A percentile compares a stretch with the other conserved stretches of the same genome.
Conservation (phyloP, 2,797 vertebrate species). For the Corythornis leucogaster region DNA sequence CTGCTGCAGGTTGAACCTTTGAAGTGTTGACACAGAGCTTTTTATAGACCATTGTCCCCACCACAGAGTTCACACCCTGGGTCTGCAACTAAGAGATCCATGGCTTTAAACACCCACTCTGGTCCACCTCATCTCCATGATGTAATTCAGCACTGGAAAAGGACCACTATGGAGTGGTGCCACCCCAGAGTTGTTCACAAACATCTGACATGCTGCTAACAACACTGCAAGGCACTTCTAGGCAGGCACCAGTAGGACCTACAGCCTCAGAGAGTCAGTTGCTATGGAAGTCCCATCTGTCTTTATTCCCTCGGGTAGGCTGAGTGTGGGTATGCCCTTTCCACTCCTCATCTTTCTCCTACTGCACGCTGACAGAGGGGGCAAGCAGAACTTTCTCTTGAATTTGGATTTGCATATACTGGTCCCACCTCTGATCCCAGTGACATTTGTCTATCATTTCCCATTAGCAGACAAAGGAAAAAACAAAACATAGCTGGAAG, state of each 20-base stretch:
- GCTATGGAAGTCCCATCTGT: background rate
- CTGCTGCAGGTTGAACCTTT: no score
- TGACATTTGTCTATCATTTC: constrained; percentile 33
- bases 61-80: no score
- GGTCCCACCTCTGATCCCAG: background rate
- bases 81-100: no score
- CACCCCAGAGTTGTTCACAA: background rate
- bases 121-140: no score
- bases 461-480: background rate
- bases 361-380: background rate
- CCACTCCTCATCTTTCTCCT: background rate
- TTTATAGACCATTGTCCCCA: no score
- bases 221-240: background rate
- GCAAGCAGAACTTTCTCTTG: background rate
- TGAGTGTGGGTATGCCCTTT: background rate
- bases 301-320: background rate
- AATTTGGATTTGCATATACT: background rate
- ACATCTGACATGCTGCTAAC: background rate
- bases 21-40: no score
- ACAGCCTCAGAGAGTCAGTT: background rate
- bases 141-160: no score
- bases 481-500: background rate
- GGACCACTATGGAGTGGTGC: background rate
- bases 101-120: no score
- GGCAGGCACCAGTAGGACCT: background rate